Conservation (phyloP, 2,888 invertebrate species). For the Unio delphinus region DNA sequence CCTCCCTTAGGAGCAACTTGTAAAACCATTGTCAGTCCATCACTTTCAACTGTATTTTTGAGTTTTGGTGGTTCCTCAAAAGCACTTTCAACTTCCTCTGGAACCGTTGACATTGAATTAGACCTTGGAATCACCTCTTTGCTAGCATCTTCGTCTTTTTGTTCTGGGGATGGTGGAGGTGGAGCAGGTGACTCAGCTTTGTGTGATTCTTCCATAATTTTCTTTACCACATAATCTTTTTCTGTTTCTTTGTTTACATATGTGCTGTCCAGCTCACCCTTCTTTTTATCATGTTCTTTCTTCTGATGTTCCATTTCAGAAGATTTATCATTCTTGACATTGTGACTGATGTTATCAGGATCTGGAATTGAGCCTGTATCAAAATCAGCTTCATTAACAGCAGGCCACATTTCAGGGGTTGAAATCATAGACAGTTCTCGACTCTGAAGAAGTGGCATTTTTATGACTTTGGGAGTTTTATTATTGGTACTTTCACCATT, state of each 20-base stretch:
- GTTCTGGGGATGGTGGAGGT: constrained; percentile 64
- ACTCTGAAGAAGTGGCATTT: neutral
- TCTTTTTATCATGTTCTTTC: constrained; percentile 14
- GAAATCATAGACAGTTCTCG: constrained; percentile 37
- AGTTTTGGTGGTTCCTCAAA: constrained; percentile 6
- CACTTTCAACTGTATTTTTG: constrained; percentile 16
- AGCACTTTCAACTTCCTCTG: constrained; percentile 38
- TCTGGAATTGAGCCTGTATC: constrained; percentile 37
- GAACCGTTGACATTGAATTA: constrained; percentile 46
- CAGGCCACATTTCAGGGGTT: constrained; percentile 58
- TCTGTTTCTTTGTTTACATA: constrained; percentile 22
- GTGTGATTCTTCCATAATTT: constrained; percentile 30
- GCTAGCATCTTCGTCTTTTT: constrained; percentile 34
- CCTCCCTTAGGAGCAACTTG: constrained; percentile 41
- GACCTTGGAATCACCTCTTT: constrained; percentile 17
- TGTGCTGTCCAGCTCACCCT: constrained; percentile 15
- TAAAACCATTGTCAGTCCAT: constrained; percentile 37
- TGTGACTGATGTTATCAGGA: constrained; percentile 19
- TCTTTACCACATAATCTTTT: constrained; percentile 19
- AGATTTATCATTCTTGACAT: constrained; percentile 10
- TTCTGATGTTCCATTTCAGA: constrained; percentile 15
- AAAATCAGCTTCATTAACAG: constrained; percentile 52
- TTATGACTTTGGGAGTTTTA: too few species aligned
- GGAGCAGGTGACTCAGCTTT: constrained; percentile 59
- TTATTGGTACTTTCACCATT: too few species aligned